Percentiles rank a stretch among this genome's conserved stretches.
phyloP scores from a whole-genome alignment of 2,888 invertebrate genomes.

The Pelosia muscerda region DNA sequence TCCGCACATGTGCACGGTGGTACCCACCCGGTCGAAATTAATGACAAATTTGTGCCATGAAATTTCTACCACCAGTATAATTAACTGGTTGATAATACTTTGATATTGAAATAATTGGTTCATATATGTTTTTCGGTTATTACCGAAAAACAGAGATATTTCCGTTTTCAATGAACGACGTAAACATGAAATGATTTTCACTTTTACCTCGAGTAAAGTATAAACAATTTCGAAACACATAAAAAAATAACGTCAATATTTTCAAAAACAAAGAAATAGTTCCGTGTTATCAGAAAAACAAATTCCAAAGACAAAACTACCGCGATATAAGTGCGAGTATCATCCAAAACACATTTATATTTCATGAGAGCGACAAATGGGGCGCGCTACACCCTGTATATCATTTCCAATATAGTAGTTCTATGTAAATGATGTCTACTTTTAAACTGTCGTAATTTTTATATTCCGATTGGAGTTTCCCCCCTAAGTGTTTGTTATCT shows the following conservation, averaged over 20 bases:
- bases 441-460: constrained; percentile 87
- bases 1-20: too few relatives aligned
- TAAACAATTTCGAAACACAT: neutral
- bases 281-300: constrained; percentile 18
- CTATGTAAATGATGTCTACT: constrained; percentile 85
- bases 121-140: too few relatives aligned
- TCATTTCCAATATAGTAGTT: constrained; percentile 84
- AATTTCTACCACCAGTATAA: too few relatives aligned
- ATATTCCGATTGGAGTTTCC: constrained; percentile 83
- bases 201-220: neutral
- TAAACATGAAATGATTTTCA: too few relatives aligned
- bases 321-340: constrained; percentile 21
- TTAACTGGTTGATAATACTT: too few relatives aligned
- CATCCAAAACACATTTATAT: constrained; percentile 56
- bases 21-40: too few relatives aligned
- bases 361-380: constrained; percentile 74
- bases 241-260: neutral
- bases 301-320: constrained; percentile 25
- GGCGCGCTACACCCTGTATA: constrained; percentile 67
- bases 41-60: too few relatives aligned
- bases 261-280: constrained; percentile 7
- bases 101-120: too few relatives aligned
- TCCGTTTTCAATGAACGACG: too few relatives aligned
- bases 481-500: constrained; percentile 82
- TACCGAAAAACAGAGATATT: too few relatives aligned